These are phyloP conservation scores for Actinostola sp. DNA, from an alignment of 92 coral and sea anemone genomes.

Conservation along the genomic window DNA sequence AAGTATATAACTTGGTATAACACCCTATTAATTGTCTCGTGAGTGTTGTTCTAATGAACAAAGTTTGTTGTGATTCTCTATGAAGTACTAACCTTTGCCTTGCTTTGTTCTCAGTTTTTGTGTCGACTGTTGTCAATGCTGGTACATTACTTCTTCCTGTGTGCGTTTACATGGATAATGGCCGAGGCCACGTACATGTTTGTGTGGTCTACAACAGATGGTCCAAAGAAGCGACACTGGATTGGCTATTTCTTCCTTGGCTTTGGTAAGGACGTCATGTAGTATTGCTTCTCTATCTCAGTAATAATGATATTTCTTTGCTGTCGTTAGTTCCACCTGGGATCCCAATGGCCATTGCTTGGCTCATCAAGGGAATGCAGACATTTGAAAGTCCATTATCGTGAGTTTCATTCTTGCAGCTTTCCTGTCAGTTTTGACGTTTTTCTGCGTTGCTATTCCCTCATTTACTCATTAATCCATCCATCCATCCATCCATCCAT, in stretches of 20 bases:
- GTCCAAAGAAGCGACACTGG: constrained; percentile 73
- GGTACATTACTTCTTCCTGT: constrained; percentile 83
- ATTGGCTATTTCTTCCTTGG: constrained; percentile 74
- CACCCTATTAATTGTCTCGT: too few species aligned
- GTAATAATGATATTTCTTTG: background rate
- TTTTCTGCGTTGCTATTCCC: too few species aligned
- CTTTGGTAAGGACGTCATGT: constrained; percentile 66
- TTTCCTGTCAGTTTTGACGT: background rate
- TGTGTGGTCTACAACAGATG: constrained; percentile 62
- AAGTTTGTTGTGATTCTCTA: background rate
- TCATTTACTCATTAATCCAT: too few species aligned
- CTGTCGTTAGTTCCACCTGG: constrained; percentile 68
- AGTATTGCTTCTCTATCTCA: background rate
- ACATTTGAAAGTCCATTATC: constrained; percentile 70
- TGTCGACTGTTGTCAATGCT: constrained; percentile 72
- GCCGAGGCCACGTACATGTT: constrained; percentile 81
- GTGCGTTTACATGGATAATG: constrained; percentile 85
- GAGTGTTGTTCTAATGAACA: too few species aligned
- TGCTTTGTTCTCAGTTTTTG: constrained; percentile 41
- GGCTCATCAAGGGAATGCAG: constrained; percentile 54
- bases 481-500: too few species aligned
- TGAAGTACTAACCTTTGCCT: background rate
- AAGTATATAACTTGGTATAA: too few species aligned
- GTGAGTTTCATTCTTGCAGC: constrained; percentile 49
- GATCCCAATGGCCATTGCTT: constrained; percentile 61